phyloP scores from a whole-genome alignment of 92 coral and sea anemone genomes.

The Desmophyllum pertusum region DNA sequence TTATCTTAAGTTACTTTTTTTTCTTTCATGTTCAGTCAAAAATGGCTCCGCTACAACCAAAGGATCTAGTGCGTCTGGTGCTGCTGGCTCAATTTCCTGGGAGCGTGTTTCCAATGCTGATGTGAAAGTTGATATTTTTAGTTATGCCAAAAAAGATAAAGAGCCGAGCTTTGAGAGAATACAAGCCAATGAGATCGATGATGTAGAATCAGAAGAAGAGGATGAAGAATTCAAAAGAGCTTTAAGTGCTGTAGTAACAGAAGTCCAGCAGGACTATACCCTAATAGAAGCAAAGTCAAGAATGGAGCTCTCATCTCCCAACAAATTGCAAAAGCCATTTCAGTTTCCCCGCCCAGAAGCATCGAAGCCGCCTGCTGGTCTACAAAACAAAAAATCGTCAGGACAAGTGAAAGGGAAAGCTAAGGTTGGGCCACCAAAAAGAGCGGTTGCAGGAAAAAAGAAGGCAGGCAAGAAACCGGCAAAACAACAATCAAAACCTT shows the following conservation, averaged over 20 bases:
- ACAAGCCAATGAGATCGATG: slow-evolving; percentile 56
- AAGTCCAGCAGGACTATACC: slow-evolving; percentile 53
- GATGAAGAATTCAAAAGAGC: slow-evolving; percentile 77
- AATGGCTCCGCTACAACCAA: slow-evolving; percentile 45
- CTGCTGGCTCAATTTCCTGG: slow-evolving; percentile 71
- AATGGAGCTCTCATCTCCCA: slow-evolving; percentile 38
- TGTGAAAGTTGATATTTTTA: slow-evolving; percentile 72
- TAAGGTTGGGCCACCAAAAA: slow-evolving; percentile 17
- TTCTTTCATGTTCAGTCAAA: slow-evolving; percentile 38
- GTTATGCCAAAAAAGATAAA: slow-evolving; percentile 65
- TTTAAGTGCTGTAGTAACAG: slow-evolving; percentile 74
- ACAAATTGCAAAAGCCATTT: slow-evolving; percentile 66
- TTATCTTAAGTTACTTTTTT: no score
- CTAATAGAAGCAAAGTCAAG: slow-evolving; percentile 42
- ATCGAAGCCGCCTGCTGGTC: slow-evolving; percentile 78
- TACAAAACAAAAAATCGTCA: slow-evolving; percentile 43
- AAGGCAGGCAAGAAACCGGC: slow-evolving; percentile 45
- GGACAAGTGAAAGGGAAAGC: slow-evolving; percentile 46
- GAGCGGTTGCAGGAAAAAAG: slow-evolving; percentile 11
- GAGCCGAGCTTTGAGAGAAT: slow-evolving; percentile 57
- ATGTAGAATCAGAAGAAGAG: slow-evolving; percentile 69
- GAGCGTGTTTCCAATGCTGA: slow-evolving; percentile 75
- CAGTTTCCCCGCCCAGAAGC: slow-evolving; percentile 76
- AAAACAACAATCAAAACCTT: slow-evolving; percentile 47
- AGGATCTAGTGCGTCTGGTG: slow-evolving; percentile 54